Evolutionary conservation across 2,888 invertebrate species (phyloP), one percentile per base, ranked within the genome.

Genomic region (Drosophila melanosoma): DNA sequence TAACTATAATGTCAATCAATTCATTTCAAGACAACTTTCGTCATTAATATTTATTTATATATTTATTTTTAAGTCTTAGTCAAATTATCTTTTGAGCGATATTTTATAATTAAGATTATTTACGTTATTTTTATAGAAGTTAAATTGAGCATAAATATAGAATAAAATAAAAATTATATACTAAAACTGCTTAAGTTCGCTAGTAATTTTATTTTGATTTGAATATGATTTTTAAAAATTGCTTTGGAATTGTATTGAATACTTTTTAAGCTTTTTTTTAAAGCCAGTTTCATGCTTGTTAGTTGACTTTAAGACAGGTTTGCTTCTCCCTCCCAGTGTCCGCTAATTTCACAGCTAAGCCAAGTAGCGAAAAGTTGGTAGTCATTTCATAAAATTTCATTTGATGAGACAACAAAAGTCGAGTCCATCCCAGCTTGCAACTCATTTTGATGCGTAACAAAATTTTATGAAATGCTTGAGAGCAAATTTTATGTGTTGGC

Each of bases 401-500:
- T 83, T 74, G 67, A 67, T 57, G 65, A 69, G 70, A 76, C 77
- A 79, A 70, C 76, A 74, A 79, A 72, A 76, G 69, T 69, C 53
- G 29, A 57, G 69, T 81, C 66, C 68, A 72, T 68, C 23, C 49
- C 61, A 58, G 62, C 69, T 53, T 65, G 69, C 76, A 76, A 66
- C 68, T 70, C 69, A 68, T 81, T 74, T 79, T 83, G 86, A 86
- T 75, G 88, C 67, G 79, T 65, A 79, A 87, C 89, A 87, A 88
- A 87, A 89, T 87, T 87, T 88, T 89, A 89, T 90, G 82, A 82
- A 82, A 78, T 81, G 73, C 84, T 79, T 81, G 73, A 87, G 84
- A 82, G 81, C 74, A 87, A 85, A 90, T 90, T 90, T 91, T 87
- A 90, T 90, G 87, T 82, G 79, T 79, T 81, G 59, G 65, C 80